These are phyloP conservation scores for Ephialtes manifestator DNA, from an alignment of 2,888 invertebrate genomes.

Conservation along the genomic window DNA sequence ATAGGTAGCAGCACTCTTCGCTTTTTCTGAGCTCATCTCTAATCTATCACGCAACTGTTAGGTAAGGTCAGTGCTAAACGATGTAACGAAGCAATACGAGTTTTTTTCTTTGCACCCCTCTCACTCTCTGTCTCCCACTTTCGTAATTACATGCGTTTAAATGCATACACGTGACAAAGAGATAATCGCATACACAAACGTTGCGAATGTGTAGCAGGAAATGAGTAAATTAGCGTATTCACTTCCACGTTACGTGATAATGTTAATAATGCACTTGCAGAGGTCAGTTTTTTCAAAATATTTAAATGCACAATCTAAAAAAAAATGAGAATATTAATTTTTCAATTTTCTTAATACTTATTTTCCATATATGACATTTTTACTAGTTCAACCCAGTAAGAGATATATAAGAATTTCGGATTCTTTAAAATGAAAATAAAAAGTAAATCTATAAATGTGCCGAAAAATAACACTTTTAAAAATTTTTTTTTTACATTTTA, in stretches of 20 bases:
- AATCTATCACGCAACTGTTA: slow-evolving; percentile 43
- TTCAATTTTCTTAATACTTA: too few species aligned
- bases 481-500: too few species aligned
- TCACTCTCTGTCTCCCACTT: slow-evolving; percentile 37
- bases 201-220: slow-evolving; percentile 34
- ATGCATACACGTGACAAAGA: slow-evolving; percentile 28
- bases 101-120: slow-evolving; percentile 16
- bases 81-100: slow-evolving; percentile 56
- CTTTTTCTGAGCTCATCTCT: slow-evolving; percentile 17
- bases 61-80: slow-evolving; percentile 53
- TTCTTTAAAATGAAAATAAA: too few species aligned
- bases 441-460: too few species aligned
- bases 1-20: slow-evolving; percentile 36
- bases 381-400: too few species aligned
- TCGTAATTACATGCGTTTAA: slow-evolving; percentile 39
- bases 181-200: slow-evolving; percentile 28
- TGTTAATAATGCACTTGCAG: neutral
- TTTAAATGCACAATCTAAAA: too few species aligned
- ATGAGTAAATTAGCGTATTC: slow-evolving; percentile 45
- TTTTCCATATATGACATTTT: too few species aligned
- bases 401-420: too few species aligned
- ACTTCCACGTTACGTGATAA: slow-evolving; percentile 39
- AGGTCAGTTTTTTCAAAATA: neutral
- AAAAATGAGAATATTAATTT: too few species aligned
- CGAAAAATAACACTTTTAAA: too few species aligned